Conservation (phyloP, 2,888 invertebrate species). For the Globia sparganii region DNA sequence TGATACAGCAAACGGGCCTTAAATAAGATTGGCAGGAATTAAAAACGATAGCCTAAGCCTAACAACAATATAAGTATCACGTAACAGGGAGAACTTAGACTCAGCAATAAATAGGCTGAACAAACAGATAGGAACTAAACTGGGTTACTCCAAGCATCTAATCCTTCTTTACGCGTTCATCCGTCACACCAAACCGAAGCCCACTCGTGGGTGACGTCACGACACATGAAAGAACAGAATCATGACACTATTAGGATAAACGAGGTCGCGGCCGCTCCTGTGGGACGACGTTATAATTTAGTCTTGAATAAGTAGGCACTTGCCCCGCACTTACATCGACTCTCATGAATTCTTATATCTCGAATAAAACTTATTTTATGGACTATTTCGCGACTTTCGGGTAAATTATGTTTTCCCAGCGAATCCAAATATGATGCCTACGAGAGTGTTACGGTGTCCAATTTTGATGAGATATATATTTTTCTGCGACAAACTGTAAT, state of each 20-base stretch:
- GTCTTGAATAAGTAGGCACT: conserved; percentile 62
- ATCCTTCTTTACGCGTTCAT: conserved; percentile 39
- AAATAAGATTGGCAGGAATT: background rate
- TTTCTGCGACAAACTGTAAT: conserved; percentile 41
- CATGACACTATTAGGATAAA: conserved; percentile 67
- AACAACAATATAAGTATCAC: conserved; percentile 17
- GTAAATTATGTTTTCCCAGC: conserved; percentile 57
- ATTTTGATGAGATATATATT: conserved; percentile 48
- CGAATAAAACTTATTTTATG: conserved; percentile 63
- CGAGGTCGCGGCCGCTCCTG: conserved; percentile 58
- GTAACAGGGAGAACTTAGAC: conserved; percentile 2
- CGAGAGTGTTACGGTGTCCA: conserved; percentile 43
- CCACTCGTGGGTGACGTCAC: conserved; percentile 46
- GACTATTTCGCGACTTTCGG: conserved; percentile 58
- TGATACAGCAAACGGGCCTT: background rate
- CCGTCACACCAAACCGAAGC: conserved; percentile 23
- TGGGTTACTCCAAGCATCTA: conserved; percentile 9
- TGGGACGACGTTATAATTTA: conserved; percentile 62
- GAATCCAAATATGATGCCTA: conserved; percentile 48
- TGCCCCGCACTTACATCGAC: conserved; percentile 56
- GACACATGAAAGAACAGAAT: conserved; percentile 49
- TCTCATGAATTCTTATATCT: conserved; percentile 63
- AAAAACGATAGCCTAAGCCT: background rate
- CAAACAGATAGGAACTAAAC: conserved; percentile 23
- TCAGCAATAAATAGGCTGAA: conserved; percentile 11